Conservation (phyloP, 64 coral and sea anemone species). For the Astreopora myriophthalma region DNA sequence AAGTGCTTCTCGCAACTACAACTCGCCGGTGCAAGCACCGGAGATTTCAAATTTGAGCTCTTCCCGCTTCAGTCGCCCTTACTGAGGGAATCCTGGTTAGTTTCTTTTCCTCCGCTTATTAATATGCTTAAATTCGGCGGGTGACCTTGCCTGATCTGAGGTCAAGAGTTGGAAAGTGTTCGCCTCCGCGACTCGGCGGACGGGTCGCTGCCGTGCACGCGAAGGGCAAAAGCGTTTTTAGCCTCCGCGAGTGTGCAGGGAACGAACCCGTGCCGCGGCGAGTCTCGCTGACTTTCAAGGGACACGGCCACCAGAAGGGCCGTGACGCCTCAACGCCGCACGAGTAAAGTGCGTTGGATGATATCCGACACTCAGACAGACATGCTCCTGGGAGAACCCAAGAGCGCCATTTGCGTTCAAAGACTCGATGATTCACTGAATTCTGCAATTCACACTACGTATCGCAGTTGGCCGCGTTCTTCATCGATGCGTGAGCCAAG, state of each 20-base stretch:
- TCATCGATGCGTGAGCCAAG: slow-evolving; percentile 38
- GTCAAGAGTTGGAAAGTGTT: neutral
- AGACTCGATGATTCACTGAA: slow-evolving; percentile 33
- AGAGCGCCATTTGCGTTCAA: slow-evolving; percentile 43
- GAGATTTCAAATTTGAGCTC: slow-evolving; percentile 43
- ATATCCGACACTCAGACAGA: slow-evolving; percentile 29
- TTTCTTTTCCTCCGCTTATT: slow-evolving; percentile 29
- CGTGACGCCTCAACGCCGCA: slow-evolving; percentile 5
- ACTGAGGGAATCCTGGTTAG: slow-evolving; percentile 50
- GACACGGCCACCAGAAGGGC: neutral
- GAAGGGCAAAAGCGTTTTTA: neutral
- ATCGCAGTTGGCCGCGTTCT: slow-evolving; percentile 30
- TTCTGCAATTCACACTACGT: slow-evolving; percentile 45
- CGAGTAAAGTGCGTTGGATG: neutral
- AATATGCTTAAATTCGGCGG: slow-evolving; percentile 26
- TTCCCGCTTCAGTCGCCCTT: slow-evolving; percentile 46
- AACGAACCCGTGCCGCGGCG: neutral
- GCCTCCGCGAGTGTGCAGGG: neutral
- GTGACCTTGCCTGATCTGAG: slow-evolving; percentile 26
- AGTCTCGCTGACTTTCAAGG: neutral
- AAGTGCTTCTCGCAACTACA: slow-evolving; percentile 36
- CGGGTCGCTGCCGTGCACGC: too few relatives aligned
- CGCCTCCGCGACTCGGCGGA: neutral
- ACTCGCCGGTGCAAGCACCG: slow-evolving; percentile 25
- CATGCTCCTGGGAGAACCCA: slow-evolving; percentile 2